Conservation (phyloP, 2,113 vertebrate species). For the Cephalopterus ornatus region DNA sequence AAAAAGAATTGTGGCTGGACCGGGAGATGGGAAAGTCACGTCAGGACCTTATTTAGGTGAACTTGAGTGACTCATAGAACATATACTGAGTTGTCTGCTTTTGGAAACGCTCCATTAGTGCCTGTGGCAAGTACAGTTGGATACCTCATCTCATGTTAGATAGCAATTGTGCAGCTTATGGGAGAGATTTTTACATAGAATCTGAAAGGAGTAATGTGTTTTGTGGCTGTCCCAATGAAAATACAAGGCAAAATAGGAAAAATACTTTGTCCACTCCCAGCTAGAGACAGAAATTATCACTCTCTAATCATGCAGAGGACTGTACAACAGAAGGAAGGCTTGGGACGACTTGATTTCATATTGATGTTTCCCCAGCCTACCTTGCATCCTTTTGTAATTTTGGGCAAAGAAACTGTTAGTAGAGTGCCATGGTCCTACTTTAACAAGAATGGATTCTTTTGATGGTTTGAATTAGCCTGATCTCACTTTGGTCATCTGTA, state of each 20-base stretch:
- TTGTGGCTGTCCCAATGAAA: background rate
- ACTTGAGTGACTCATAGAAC: background rate
- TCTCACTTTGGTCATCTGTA: background rate
- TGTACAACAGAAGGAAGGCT: background rate
- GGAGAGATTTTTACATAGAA: background rate
- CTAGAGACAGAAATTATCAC: background rate
- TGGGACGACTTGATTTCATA: background rate
- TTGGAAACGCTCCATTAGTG: background rate
- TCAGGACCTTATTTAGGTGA: background rate
- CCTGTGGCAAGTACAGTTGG: background rate
- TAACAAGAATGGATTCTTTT: background rate
- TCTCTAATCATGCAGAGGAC: background rate
- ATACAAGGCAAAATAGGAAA: background rate
- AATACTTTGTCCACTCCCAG: background rate
- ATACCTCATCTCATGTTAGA: background rate
- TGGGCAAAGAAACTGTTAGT: background rate
- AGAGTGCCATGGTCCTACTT: background rate
- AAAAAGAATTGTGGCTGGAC: background rate
- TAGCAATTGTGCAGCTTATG: background rate
- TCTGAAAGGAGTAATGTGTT: background rate
- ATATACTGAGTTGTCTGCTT: background rate
- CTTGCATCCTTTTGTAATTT: background rate
- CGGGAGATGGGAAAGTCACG: background rate
- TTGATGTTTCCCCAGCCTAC: background rate
- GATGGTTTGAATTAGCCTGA: background rate